phyloP scores from a whole-genome alignment of 2,113 vertebrate species.

The Nibea coibor region DNA sequence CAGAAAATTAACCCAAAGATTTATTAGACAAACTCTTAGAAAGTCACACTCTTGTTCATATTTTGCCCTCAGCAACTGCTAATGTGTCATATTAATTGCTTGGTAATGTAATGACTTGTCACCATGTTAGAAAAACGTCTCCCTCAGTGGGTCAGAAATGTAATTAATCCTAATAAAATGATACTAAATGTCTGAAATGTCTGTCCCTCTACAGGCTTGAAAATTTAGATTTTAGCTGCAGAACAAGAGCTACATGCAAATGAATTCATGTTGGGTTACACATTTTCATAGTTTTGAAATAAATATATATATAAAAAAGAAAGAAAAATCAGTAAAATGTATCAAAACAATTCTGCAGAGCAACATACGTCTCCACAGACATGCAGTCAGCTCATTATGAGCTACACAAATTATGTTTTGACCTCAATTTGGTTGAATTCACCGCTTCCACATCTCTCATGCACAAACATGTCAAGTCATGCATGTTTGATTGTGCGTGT shows the following conservation, averaged over 20 bases:
- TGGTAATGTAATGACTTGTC: constrained; percentile 21
- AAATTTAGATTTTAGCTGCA: not conserved
- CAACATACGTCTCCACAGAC: not conserved
- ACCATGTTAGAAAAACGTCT: constrained; percentile 28
- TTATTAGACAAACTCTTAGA: constrained; percentile 1
- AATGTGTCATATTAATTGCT: constrained; percentile 37
- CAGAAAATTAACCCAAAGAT: not conserved
- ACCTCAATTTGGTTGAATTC: not conserved
- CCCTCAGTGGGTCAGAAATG: constrained; percentile 35
- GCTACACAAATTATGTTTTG: not conserved
- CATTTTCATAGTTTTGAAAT: not conserved
- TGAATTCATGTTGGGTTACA: not conserved
- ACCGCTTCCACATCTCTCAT: not conserved
- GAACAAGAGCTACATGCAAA: not conserved
- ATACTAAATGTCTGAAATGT: constrained; percentile 8
- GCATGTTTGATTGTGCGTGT: not conserved
- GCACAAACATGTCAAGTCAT: not conserved
- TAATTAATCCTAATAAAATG: constrained; percentile 42
- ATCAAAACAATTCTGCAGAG: not conserved
- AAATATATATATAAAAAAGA: too few relatives aligned
- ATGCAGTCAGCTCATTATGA: not conserved
- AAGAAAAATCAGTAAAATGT: not conserved
- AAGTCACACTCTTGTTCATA: constrained; percentile 10
- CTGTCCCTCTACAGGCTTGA: not conserved
- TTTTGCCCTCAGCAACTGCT: constrained; percentile 3